Conservation (phyloP, 2,888 invertebrate species). For the Dendrolimus houi region DNA sequence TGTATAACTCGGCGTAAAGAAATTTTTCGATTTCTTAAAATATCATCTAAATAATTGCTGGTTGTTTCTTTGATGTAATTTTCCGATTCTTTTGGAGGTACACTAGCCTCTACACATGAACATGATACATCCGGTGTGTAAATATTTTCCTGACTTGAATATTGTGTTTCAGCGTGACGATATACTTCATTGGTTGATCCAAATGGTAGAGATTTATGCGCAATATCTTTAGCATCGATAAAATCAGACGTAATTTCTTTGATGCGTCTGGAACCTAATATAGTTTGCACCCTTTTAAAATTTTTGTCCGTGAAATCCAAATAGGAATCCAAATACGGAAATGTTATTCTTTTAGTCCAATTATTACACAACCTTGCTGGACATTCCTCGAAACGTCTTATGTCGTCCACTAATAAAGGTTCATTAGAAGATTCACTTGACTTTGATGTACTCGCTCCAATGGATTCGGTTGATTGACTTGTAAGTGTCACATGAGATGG, state of each 20-base stretch:
- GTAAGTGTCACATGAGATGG: slow-evolving; percentile 3
- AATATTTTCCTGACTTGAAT: slow-evolving; percentile 50
- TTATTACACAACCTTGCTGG: slow-evolving; percentile 36
- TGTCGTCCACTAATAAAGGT: slow-evolving; percentile 35
- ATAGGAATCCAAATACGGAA: slow-evolving; percentile 41
- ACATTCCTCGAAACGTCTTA: slow-evolving; percentile 33
- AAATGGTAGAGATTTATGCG: slow-evolving; percentile 39
- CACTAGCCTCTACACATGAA: slow-evolving; percentile 27
- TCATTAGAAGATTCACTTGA: slow-evolving; percentile 41
- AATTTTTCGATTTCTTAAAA: slow-evolving; percentile 32
- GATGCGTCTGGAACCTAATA: slow-evolving; percentile 24
- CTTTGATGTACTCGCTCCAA: slow-evolving; percentile 6
- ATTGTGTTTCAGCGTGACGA: slow-evolving; percentile 48
- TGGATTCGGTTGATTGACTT: slow-evolving; percentile 7
- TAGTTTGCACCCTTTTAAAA: slow-evolving; percentile 39
- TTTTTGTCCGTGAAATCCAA: slow-evolving; percentile 56
- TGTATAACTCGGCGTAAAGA: slow-evolving; percentile 40
- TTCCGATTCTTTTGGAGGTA: slow-evolving; percentile 3
- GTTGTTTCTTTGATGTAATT: slow-evolving; percentile 12
- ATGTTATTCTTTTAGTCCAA: slow-evolving; percentile 27
- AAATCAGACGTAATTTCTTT: slow-evolving; percentile 19
- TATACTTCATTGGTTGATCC: slow-evolving; percentile 36
- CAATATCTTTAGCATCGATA: slow-evolving; percentile 32
- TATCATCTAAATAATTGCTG: slow-evolving; percentile 22
- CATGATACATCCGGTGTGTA: slow-evolving; percentile 24